phyloP scores from a whole-genome alignment of 2,113 vertebrate genomes.

The Pleuronectes platessa region DNA sequence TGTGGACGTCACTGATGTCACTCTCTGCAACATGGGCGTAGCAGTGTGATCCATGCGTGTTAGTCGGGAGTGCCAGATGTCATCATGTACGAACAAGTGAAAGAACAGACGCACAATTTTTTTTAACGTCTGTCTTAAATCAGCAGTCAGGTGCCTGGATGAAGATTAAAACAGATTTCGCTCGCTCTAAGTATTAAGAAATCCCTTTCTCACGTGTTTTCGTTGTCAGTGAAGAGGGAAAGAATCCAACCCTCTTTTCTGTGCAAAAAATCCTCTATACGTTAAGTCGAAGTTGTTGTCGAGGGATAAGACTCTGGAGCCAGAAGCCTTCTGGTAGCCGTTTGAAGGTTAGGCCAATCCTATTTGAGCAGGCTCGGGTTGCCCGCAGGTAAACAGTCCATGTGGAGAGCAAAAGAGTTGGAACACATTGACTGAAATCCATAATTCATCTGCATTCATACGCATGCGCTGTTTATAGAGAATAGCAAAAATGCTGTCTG shows the following conservation, averaged over 20 bases:
- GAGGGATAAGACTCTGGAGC: no score
- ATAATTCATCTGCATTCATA: no score
- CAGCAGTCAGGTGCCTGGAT: background rate
- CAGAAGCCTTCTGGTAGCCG: no score
- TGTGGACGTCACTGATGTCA: slow-evolving; percentile 38
- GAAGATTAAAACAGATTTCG: slow-evolving; percentile 1
- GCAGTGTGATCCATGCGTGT: slow-evolving; percentile 26
- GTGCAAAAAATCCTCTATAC: background rate
- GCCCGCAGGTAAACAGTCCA: no score
- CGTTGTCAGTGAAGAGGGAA: background rate
- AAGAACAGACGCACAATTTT: slow-evolving; percentile 1
- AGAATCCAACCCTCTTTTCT: background rate
- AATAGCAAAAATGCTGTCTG: no score
- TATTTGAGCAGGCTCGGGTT: no score
- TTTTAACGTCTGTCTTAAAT: background rate
- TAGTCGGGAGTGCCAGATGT: slow-evolving; percentile 9
- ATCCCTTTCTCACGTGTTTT: background rate
- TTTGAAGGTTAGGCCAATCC: no score
- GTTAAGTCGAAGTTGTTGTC: no score
- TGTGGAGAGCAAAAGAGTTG: no score
- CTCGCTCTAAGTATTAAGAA: background rate
- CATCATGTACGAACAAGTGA: slow-evolving; percentile 12
- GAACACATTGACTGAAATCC: no score
- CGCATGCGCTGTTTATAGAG: no score
- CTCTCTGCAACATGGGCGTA: slow-evolving; percentile 17